Evolutionary conservation across 2,113 vertebrate genomes (phyloP).

Genomic region (Pelobates fuscus): DNA sequence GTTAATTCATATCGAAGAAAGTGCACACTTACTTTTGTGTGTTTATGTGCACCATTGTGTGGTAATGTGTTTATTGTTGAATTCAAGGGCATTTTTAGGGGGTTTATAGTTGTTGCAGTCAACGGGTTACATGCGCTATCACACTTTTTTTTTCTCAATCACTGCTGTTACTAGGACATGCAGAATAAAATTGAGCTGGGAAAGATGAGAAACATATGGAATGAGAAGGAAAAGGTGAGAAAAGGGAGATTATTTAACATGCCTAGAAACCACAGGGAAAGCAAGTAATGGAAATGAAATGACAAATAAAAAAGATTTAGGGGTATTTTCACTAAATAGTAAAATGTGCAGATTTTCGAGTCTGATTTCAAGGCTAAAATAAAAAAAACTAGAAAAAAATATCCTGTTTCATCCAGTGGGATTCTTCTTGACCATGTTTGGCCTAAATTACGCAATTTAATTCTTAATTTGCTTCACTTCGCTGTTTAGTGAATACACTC

Average conservation of each 20-base stretch:
- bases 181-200: conserved; percentile 5
- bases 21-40: too few relatives aligned
- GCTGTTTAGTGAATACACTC: too few relatives aligned
- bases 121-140: not conserved
- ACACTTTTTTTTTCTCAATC: not conserved
- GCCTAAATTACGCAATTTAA: too few relatives aligned
- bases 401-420: not conserved
- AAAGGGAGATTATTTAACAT: conserved; percentile 19
- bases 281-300: not conserved
- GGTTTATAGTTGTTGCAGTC: not conserved
- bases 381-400: not conserved
- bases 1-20: too few relatives aligned
- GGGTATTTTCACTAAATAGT: not conserved
- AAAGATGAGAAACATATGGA: conserved; percentile 37
- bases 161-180: conserved; percentile 1
- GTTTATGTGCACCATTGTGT: too few relatives aligned
- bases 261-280: not conserved
- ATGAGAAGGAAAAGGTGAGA: conserved; percentile 31
- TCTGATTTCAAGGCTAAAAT: not conserved
- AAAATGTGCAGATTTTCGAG: not conserved
- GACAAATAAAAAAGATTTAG: not conserved
- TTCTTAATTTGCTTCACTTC: too few relatives aligned
- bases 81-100: too few relatives aligned
- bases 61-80: too few relatives aligned
- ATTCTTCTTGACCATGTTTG: too few relatives aligned